A percentile compares a stretch with the other conserved stretches of the same genome.
These are phyloP conservation scores for Drosophila novamexicana DNA, from an alignment of 1,140 invertebrate species.

Conservation along the genomic window DNA sequence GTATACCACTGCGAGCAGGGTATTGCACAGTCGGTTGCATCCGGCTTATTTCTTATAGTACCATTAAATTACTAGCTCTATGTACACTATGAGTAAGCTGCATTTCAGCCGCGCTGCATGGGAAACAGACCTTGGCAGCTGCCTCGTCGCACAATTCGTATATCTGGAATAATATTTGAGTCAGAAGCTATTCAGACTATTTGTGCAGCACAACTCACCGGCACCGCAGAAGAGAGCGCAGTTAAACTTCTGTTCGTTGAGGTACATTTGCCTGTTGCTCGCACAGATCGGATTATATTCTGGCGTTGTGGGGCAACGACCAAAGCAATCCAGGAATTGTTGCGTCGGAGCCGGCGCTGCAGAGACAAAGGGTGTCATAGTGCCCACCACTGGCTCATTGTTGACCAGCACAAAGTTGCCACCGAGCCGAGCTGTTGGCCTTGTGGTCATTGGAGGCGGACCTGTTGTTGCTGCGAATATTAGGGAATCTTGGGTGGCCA, in stretches of 20 bases:
- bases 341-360: constrained; percentile 58
- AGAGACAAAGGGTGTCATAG: constrained; percentile 56
- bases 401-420: constrained; percentile 68
- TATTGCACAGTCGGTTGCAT: not conserved
- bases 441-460: not conserved
- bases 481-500: constrained; percentile 32
- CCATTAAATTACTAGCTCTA: no score
- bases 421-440: constrained; percentile 18
- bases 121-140: constrained; percentile 74
- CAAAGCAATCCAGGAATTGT: constrained; percentile 82
- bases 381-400: constrained; percentile 52
- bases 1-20: no score
- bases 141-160: constrained; percentile 73
- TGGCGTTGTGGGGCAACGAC: constrained; percentile 85
- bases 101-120: constrained; percentile 68
- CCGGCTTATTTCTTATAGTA: no score
- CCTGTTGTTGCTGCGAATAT: constrained; percentile 42
- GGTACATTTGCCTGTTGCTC: constrained; percentile 87
- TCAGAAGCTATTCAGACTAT: not conserved
- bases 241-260: constrained; percentile 86
- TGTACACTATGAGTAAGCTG: no score
- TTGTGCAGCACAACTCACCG: constrained; percentile 76
- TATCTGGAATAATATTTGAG: constrained; percentile 52
- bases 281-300: constrained; percentile 91
- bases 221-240: constrained; percentile 87